phyloP scores from a whole-genome alignment of 2,797 vertebrate genomes.

The Oreochromis grahami region DNA sequence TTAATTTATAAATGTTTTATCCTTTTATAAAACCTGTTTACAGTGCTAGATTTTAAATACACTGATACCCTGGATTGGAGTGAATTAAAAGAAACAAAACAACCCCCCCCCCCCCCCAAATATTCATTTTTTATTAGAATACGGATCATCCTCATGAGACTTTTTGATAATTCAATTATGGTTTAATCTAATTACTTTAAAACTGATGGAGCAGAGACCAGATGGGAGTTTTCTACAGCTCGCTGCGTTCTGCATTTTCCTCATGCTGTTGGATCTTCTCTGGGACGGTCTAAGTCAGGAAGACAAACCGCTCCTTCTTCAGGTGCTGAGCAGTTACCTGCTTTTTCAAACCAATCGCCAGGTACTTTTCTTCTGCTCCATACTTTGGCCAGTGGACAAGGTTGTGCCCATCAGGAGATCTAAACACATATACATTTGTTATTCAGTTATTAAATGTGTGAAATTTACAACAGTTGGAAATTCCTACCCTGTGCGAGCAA shows the following conservation, averaged over 20 bases:
- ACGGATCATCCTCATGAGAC: too few species aligned
- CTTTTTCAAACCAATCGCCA: slow-evolving; percentile 66
- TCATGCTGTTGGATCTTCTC: slow-evolving; percentile 15
- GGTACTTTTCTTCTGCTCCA: slow-evolving; percentile 61
- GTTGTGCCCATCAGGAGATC: slow-evolving; percentile 70
- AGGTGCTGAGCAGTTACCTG: slow-evolving; percentile 22
- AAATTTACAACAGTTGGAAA: neutral
- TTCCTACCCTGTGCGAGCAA: neutral
- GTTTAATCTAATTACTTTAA: neutral
- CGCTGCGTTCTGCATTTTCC: slow-evolving; percentile 34
- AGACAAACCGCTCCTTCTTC: slow-evolving; percentile 48
- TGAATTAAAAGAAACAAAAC: too few species aligned
- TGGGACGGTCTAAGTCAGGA: slow-evolving; percentile 67
- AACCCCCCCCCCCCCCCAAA: too few species aligned
- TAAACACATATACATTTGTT: slow-evolving; percentile 31
- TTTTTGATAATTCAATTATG: too few species aligned
- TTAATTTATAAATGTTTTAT: too few species aligned
- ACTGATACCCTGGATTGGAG: too few species aligned
- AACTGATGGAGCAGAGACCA: neutral
- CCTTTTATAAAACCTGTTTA: too few species aligned
- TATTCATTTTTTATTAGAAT: too few species aligned
- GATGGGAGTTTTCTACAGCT: slow-evolving; percentile 35
- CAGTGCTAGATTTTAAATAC: too few species aligned
- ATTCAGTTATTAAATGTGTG: neutral
- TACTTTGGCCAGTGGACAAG: slow-evolving; percentile 81